phyloP scores from a whole-genome alignment of 2,888 invertebrate genomes.

The Aphrophora alni region DNA sequence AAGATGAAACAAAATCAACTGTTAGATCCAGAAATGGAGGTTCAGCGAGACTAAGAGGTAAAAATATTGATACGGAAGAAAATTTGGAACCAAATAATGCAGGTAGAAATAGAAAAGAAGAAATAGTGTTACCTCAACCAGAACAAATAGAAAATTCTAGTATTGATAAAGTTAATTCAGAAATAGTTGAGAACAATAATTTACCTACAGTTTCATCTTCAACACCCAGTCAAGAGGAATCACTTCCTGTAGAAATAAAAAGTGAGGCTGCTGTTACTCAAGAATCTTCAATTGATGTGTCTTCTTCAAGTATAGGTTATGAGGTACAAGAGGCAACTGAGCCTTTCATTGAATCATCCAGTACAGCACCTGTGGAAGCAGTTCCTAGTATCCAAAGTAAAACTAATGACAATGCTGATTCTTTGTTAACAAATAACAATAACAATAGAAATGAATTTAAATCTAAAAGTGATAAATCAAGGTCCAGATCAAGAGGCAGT shows the following conservation, averaged over 20 bases:
- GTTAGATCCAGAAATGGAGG: not conserved
- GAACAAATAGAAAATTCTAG: not conserved
- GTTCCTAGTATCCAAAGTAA: not conserved
- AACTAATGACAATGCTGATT: not conserved
- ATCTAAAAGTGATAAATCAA: not conserved
- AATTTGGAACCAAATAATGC: not conserved
- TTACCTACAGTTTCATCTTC: not conserved
- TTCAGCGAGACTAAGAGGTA: not conserved
- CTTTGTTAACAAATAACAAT: not conserved
- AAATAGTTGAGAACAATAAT: not conserved
- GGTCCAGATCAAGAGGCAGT: not conserved
- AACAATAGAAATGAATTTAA: not conserved
- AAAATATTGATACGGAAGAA: not conserved
- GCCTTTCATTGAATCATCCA: not conserved
- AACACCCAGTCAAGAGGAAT: not conserved
- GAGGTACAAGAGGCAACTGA: not conserved
- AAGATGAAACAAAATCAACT: not conserved
- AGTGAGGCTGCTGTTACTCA: not conserved
- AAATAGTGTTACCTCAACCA: not conserved
- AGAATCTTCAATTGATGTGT: not conserved
- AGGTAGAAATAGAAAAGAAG: not conserved
- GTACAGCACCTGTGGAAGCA: not conserved
- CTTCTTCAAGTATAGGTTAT: not conserved
- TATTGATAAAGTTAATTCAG: not conserved
- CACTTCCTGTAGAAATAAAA: not conserved